phyloP scores from a whole-genome alignment of 1,140 invertebrate genomes.

The Drosophila busckii region DNA sequence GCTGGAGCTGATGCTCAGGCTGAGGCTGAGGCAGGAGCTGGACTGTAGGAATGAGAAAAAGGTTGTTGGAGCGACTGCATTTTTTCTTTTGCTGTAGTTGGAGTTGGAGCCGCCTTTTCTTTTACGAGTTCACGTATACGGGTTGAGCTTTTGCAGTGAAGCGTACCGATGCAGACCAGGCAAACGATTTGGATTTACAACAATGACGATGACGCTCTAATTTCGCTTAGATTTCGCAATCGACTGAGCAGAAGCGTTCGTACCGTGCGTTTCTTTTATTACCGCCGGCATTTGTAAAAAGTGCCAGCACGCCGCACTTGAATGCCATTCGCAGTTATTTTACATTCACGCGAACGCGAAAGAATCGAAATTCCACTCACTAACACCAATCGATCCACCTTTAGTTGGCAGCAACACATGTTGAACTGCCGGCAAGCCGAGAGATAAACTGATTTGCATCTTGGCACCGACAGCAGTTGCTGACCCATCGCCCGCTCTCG shows the following conservation, averaged over 20 bases:
- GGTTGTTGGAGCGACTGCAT: no score
- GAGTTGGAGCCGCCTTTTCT: conserved; percentile 13
- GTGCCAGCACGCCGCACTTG: conserved; percentile 13
- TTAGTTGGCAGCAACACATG: conserved; percentile 44
- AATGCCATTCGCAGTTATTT: neutral
- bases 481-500: neutral
- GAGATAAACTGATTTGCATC: conserved; percentile 56
- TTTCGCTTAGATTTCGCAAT: conserved; percentile 63
- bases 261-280: conserved; percentile 28
- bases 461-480: conserved; percentile 1
- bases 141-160: conserved; percentile 4
- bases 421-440: conserved; percentile 31
- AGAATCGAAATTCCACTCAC: neutral
- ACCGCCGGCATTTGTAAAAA: conserved; percentile 31
- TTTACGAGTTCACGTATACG: conserved; percentile 67
- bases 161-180: conserved; percentile 1
- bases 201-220: conserved; percentile 42
- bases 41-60: neutral
- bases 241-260: conserved; percentile 45
- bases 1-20: conserved; percentile 1
- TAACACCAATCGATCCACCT: conserved; percentile 15
- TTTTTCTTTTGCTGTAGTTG: conserved; percentile 23
- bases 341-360: neutral
- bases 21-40: conserved; percentile 15
- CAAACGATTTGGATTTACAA: conserved; percentile 60